phyloP scores from a whole-genome alignment of 2,113 vertebrate genomes.

The Gasterosteus aculeatus region DNA sequence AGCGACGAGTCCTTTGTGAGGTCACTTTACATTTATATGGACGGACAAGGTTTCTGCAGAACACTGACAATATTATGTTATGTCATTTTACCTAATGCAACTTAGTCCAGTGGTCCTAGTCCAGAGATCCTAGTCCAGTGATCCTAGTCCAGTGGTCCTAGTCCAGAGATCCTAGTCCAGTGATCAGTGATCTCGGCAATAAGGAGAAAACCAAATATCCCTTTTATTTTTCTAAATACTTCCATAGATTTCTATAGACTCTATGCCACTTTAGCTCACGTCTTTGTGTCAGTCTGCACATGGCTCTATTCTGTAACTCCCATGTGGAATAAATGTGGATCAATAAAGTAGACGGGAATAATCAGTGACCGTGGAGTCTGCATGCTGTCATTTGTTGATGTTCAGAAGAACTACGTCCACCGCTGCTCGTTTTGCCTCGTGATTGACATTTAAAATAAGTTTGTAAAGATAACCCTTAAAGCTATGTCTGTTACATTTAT shows the following conservation, averaged over 20 bases:
- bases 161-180: too few species aligned
- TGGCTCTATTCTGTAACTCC: constrained; percentile 23
- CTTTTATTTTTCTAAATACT: too few species aligned
- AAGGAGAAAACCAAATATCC: too few species aligned
- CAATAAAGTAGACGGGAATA: constrained; percentile 38
- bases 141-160: too few species aligned
- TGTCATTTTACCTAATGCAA: constrained; percentile 3
- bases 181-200: too few species aligned
- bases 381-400: not conserved
- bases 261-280: not conserved
- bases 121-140: too few species aligned
- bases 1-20: too few species aligned
- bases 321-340: constrained; percentile 45
- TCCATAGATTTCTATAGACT: too few species aligned
- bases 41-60: not conserved
- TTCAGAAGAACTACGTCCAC: not conserved
- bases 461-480: not conserved
- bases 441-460: not conserved
- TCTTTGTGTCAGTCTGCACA: not conserved
- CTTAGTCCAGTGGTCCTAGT: not conserved
- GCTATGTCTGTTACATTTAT: not conserved
- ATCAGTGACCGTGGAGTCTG: not conserved
- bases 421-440: not conserved
- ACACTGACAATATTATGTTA: not conserved
- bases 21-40: not conserved